These are phyloP conservation scores for Neoscelio sp. DNA, from an alignment of 2,888 invertebrate genomes.

Conservation along the genomic window DNA sequence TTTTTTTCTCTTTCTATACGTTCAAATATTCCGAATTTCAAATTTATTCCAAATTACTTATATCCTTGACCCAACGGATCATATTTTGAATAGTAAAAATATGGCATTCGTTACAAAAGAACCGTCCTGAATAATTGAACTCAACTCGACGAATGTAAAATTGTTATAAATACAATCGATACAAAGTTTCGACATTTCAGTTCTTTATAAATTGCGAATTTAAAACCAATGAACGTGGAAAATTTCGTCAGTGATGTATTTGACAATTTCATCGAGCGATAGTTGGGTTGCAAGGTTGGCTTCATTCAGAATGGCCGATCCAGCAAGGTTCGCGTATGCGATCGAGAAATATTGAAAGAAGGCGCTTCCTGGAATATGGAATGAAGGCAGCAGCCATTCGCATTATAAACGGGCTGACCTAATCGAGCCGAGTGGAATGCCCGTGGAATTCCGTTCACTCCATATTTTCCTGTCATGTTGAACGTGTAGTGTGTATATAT, in stretches of 20 bases:
- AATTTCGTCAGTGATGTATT: constrained; percentile 42
- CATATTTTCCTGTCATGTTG: constrained; percentile 80
- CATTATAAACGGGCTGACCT: constrained; percentile 79
- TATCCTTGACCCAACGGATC: too few relatives aligned
- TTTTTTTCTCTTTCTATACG: too few relatives aligned
- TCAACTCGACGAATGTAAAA: too few relatives aligned
- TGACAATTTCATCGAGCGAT: constrained; percentile 47
- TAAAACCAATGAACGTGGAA: not conserved
- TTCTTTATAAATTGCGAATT: not conserved
- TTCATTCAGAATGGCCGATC: constrained; percentile 52
- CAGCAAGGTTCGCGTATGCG: constrained; percentile 58
- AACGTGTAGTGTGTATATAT: constrained; percentile 66
- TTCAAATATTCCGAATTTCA: too few relatives aligned
- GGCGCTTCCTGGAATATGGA: constrained; percentile 79
- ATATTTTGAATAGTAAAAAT: too few relatives aligned
- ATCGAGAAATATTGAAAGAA: constrained; percentile 77
- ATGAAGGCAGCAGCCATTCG: constrained; percentile 73
- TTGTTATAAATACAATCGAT: too few relatives aligned
- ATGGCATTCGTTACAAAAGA: too few relatives aligned
- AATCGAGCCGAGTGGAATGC: constrained; percentile 81
- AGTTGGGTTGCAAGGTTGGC: constrained; percentile 30
- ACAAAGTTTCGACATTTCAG: too few relatives aligned
- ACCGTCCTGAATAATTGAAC: too few relatives aligned
- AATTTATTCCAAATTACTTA: too few relatives aligned
- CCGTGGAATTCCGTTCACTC: constrained; percentile 79